A percentile compares a stretch with the other conserved stretches of the same genome.
Evolutionary conservation across 2,888 invertebrate species (phyloP).

Genomic region (Argyresthia goedartella): DNA sequence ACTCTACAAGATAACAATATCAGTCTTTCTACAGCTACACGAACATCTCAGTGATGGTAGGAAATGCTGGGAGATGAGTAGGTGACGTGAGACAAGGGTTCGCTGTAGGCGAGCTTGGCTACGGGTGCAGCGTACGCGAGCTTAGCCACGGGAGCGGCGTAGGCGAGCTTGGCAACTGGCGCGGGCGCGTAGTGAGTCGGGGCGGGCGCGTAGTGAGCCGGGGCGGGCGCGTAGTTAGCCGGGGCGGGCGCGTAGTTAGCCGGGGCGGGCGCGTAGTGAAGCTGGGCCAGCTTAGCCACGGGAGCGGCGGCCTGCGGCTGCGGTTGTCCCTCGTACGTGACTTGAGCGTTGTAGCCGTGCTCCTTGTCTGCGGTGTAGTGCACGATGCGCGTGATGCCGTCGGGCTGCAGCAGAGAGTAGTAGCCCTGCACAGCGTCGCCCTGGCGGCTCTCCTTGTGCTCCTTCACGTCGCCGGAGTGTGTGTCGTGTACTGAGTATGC

Average conservation of each 20-base stretch:
- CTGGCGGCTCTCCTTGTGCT: slow-evolving; percentile 52
- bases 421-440: slow-evolving; percentile 56
- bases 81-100: slow-evolving; percentile 28
- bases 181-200: slow-evolving; percentile 19
- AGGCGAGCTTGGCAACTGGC: slow-evolving; percentile 14
- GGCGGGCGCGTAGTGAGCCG: not conserved
- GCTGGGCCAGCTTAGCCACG: slow-evolving; percentile 19
- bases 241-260: slow-evolving; percentile 14
- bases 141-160: slow-evolving; percentile 16
- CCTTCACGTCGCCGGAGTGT: slow-evolving; percentile 55
- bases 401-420: slow-evolving; percentile 62
- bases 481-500: slow-evolving; percentile 54
- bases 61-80: slow-evolving; percentile 9
- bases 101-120: slow-evolving; percentile 16
- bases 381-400: slow-evolving; percentile 54
- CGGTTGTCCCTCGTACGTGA: slow-evolving; percentile 54
- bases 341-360: slow-evolving; percentile 57
- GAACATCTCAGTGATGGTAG: slow-evolving; percentile 9
- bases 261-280: slow-evolving; percentile 5
- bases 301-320: slow-evolving; percentile 15
- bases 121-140: slow-evolving; percentile 23
- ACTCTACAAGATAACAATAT: too few species aligned
- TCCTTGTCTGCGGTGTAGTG: slow-evolving; percentile 54
- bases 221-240: slow-evolving; percentile 18
- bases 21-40: too few species aligned